A percentile compares a stretch with the other conserved stretches of the same genome.
phyloP scores from a whole-genome alignment of 2,113 vertebrate genomes.

The Cathartes aura region DNA sequence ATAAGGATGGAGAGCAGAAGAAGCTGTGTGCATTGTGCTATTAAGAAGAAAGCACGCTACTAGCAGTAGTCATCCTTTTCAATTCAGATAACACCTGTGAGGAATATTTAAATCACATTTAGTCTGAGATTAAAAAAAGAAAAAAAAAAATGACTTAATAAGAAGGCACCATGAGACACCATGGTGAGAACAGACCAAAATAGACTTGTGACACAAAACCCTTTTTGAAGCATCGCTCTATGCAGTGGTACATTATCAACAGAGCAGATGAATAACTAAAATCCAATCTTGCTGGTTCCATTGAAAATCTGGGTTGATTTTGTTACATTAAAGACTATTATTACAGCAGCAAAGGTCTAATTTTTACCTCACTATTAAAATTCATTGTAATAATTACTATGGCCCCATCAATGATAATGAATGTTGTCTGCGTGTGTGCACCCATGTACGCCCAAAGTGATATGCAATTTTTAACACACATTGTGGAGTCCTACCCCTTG shows the following conservation, averaged over 20 bases:
- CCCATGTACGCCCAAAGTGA: background rate
- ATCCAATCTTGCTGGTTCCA: background rate
- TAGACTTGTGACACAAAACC: constrained; percentile 42
- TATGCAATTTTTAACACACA: constrained; percentile 1
- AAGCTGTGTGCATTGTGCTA: constrained; percentile 51
- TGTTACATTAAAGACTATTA: constrained; percentile 32
- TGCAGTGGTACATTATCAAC: constrained; percentile 13
- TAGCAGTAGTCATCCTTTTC: constrained; percentile 45
- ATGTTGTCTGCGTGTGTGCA: background rate
- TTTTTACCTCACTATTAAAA: constrained; percentile 49
- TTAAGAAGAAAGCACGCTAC: constrained; percentile 54
- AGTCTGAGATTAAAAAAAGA: constrained; percentile 24
- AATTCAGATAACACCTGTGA: constrained; percentile 64
- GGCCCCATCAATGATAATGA: constrained; percentile 52
- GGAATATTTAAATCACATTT: constrained; percentile 71
- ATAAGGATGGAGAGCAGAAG: constrained; percentile 40
- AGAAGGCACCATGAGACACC: constrained; percentile 8
- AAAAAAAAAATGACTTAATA: constrained; percentile 12
- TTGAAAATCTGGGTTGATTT: constrained; percentile 45
- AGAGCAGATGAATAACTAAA: constrained; percentile 38
- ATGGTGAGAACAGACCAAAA: constrained; percentile 47
- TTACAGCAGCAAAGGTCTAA: constrained; percentile 18
- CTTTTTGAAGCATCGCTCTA: background rate
- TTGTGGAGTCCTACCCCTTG: background rate
- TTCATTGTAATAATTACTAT: constrained; percentile 57